Evolutionary conservation across 2,888 invertebrate species (phyloP).

Genomic region (Caenorhabditis sp.): DNA sequence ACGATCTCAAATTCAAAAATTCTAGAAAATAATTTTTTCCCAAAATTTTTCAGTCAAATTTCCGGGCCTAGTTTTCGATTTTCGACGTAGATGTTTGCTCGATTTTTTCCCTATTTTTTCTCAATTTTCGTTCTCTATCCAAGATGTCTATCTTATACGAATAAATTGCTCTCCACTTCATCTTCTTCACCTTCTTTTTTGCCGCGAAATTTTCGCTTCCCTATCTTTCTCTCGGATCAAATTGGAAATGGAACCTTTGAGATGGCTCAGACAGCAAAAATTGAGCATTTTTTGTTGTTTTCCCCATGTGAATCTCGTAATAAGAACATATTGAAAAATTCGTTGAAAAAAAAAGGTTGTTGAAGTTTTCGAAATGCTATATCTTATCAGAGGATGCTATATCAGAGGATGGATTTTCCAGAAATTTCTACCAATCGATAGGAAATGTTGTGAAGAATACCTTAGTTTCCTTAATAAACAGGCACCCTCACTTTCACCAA

Average conservation of each 20-base stretch:
- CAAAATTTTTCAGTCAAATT: neutral
- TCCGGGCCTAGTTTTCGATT: too few species aligned
- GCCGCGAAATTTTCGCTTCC: constrained; percentile 1
- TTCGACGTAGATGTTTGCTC: neutral
- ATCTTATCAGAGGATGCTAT: too few species aligned
- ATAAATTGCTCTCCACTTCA: constrained; percentile 45
- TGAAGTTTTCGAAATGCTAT: too few species aligned
- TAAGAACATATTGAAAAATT: neutral
- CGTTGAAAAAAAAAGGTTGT: neutral
- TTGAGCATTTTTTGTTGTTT: neutral
- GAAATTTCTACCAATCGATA: too few species aligned
- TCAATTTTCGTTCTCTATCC: neutral
- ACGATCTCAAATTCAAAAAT: neutral
- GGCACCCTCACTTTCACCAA: too few species aligned
- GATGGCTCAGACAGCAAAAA: neutral
- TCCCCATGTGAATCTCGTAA: neutral
- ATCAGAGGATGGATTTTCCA: too few species aligned
- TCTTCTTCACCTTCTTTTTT: constrained; percentile 29
- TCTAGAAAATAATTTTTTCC: too few species aligned
- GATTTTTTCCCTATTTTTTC: neutral
- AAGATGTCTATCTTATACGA: constrained; percentile 43
- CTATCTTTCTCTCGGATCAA: constrained; percentile 15
- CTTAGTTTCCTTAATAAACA: too few species aligned
- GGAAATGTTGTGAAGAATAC: too few species aligned
- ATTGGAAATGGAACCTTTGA: neutral